Base-by-base conservation (phyloP, 2,888 invertebrate species). In the Tenthredo livida region DNA sequence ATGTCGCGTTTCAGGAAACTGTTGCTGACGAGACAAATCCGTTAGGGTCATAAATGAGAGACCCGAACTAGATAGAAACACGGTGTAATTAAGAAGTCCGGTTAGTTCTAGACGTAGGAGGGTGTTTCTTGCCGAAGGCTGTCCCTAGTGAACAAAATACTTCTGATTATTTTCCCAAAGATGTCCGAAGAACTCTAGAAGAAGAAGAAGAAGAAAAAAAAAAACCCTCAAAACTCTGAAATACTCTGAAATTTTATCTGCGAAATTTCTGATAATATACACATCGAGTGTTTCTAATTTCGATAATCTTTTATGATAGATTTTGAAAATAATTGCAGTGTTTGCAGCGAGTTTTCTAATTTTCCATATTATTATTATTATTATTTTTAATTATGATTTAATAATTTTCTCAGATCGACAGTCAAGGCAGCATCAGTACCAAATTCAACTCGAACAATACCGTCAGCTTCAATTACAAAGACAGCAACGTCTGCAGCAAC, bases 391-490 rank as follows among this genome's bases (percentile, higher is more conserved):
- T 58, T 78, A 21, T n/a, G 21, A 17, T 17, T 33, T n/a, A 7
- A 10, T 61, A 21, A 78, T 88, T 88, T 88, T 86, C n/a, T 43
- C 87, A 90, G 90, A 90, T 86, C 90, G 87, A 50, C 88, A 86
- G 61, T 50, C 89, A 29, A 86, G 88, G 54, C 88, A 88, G 80
- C 88, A 87, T 47, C 84, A 75, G 54, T 65, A 58, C 65, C 61
- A 65, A 84, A 58, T 77, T 25, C 65, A 67, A 82, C 83, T 67
- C 43, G 84, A 86, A 9, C 87, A 87, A 43, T 88, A 87, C 58
- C 82, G 84, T 65, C 88, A 87, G 58, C 86, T 84, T 29, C 85
- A 86, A 65, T 85, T 85, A n/a, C 89, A 88, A 65, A 87, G 86
- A 83, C 89, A 89, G 75, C 86, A 85, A 54, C 86, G 86, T 67